Evolutionary conservation across 2,797 vertebrate genomes (phyloP), one percentile per base, ranked within the genome.

Genomic region (Mormyrops attenuatus): DNA sequence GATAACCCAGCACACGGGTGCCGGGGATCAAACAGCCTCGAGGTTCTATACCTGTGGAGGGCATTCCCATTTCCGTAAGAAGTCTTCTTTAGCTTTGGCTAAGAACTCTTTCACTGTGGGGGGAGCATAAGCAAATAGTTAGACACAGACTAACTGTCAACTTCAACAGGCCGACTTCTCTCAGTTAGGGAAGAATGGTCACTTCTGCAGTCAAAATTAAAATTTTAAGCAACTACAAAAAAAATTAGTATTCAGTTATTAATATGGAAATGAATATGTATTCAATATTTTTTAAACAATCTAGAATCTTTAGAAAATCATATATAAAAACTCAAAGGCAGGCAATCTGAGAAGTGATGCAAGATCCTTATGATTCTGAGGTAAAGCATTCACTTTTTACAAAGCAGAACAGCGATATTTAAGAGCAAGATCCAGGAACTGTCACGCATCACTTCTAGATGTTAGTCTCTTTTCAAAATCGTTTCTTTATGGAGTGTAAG

Each of bases 41-140:
- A 17, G 9, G 2, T 52, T 34, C 34, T 93, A 95, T 94, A 99
- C 98, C 97, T 98, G 98, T 96, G 98, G 96, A 92, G 98, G 98
- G 92, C 97, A 98, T 96, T 99, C 98, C 98, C 98, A 99, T 96
- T 99, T 99, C 94, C 96, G 96, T 95, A 99, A 95, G 95, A 99
- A 99, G 94, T 99, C 98, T 97, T 99, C 98, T 98, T 99, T 99
- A 97, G 98, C 98, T 98, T 98, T 99, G 93, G 98, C 98, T 97
- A 99, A 97, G 95, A 99, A 99, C 95, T 99, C 98, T 99, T 99
- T 99, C 91, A 99, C 98, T 99, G 94, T 91, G 96, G 80, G 44
- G 44, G 15, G 9, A 41, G 38, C 80, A 88, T 5, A 85, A 38
- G 38, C 53, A 84, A 4, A 44, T 15, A 13, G 69, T 93, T 87